Evolutionary conservation across 2,888 invertebrate genomes (phyloP).

Genomic region (Drosophila prostipennis): DNA sequence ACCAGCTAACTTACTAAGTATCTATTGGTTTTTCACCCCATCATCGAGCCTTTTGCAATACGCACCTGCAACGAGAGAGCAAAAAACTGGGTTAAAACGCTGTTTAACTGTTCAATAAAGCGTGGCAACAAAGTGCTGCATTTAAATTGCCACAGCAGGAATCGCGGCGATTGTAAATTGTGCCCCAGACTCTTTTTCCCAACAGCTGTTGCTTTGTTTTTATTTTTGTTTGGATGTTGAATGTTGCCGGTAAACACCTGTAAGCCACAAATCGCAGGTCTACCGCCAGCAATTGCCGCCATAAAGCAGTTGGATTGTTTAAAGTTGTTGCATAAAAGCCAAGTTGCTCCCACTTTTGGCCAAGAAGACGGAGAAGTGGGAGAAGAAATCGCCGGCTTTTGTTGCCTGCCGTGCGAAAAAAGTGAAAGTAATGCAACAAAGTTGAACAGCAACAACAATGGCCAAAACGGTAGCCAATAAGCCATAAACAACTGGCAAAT

Average conservation of each 20-base stretch:
- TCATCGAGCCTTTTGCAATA: slow-evolving; percentile 37
- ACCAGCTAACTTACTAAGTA: slow-evolving; percentile 13
- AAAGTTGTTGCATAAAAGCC: slow-evolving; percentile 76
- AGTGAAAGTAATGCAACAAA: slow-evolving; percentile 73
- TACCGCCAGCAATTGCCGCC: slow-evolving; percentile 33
- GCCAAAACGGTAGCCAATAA: slow-evolving; percentile 71
- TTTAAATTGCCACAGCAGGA: slow-evolving; percentile 39
- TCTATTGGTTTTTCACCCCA: background rate
- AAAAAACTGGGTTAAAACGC: slow-evolving; percentile 30
- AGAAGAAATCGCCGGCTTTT: slow-evolving; percentile 74
- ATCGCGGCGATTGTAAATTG: slow-evolving; percentile 37
- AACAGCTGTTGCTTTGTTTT: slow-evolving; percentile 28
- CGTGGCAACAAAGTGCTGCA: slow-evolving; percentile 34
- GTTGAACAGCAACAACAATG: slow-evolving; percentile 34
- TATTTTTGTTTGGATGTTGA: slow-evolving; percentile 8
- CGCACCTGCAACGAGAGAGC: slow-evolving; percentile 66
- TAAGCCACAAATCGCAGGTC: slow-evolving; percentile 75
- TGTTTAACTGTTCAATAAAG: slow-evolving; percentile 51
- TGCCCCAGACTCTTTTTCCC: slow-evolving; percentile 35
- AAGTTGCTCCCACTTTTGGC: slow-evolving; percentile 57
- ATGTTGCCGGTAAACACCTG: slow-evolving; percentile 70
- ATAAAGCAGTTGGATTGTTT: slow-evolving; percentile 70
- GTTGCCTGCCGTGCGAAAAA: slow-evolving; percentile 61
- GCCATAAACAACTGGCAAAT: slow-evolving; percentile 42
- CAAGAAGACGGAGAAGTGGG: slow-evolving; percentile 26